Conservation (phyloP, 2,888 invertebrate genomes). For the Mayetiola destructor region DNA sequence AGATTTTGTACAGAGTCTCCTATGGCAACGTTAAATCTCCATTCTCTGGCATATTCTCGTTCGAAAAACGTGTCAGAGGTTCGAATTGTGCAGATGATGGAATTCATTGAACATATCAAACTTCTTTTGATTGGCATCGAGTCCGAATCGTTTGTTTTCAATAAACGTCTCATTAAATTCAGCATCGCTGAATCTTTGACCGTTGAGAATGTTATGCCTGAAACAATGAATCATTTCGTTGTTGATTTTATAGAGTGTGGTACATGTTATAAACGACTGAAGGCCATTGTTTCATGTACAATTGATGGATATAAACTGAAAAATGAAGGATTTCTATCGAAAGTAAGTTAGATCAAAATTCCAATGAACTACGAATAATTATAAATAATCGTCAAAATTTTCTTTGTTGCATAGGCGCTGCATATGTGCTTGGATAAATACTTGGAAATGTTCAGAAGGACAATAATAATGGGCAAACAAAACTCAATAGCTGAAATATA, state of each 20-base stretch:
- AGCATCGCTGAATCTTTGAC: constrained; percentile 36
- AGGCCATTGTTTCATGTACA: constrained; percentile 25
- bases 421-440: constrained; percentile 46
- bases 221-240: constrained; percentile 33
- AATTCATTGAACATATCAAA: constrained; percentile 16
- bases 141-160: constrained; percentile 40
- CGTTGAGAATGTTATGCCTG: constrained; percentile 37
- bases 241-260: constrained; percentile 30
- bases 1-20: not conserved
- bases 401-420: constrained; percentile 38
- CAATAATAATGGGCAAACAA: constrained; percentile 25
- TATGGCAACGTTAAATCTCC: not conserved
- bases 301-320: constrained; percentile 23
- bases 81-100: not conserved
- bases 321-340: constrained; percentile 29
- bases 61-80: not conserved
- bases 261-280: constrained; percentile 28
- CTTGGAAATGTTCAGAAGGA: constrained; percentile 42
- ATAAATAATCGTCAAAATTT: no score
- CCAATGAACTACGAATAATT: not conserved
- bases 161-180: constrained; percentile 34
- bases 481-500: constrained; percentile 25
- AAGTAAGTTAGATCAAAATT: constrained; percentile 20
- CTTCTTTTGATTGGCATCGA: constrained; percentile 41
- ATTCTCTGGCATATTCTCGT: not conserved